Conservation (phyloP, 1,140 invertebrate species). For the Calliphora vicina region DNA sequence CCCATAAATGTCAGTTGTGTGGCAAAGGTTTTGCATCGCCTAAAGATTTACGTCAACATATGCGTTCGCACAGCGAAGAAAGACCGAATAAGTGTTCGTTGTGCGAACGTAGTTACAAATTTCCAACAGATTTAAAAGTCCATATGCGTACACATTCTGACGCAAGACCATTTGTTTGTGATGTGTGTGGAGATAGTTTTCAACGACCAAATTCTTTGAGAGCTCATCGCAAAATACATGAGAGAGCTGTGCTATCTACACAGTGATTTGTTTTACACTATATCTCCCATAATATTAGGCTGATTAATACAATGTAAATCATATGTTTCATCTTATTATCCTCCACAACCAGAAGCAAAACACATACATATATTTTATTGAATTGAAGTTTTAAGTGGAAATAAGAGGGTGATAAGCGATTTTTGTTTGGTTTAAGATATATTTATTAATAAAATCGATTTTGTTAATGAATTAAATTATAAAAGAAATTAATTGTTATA, state of each 20-base stretch:
- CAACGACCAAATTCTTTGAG: conserved; percentile 18
- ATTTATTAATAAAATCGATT: too few species aligned
- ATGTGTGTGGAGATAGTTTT: conserved; percentile 36
- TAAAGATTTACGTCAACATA: conserved; percentile 7
- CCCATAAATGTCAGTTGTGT: conserved; percentile 12
- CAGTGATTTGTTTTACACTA: too few species aligned
- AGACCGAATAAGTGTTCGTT: conserved; percentile 13
- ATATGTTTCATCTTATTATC: too few species aligned
- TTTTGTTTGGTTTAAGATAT: too few species aligned
- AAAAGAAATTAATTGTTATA: too few species aligned
- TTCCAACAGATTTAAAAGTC: neutral
- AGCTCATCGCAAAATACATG: conserved; percentile 32
- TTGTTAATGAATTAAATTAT: too few species aligned
- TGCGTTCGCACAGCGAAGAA: conserved; percentile 30
- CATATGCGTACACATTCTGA: conserved; percentile 25
- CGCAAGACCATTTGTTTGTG: conserved; percentile 29
- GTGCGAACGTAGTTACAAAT: conserved; percentile 9
- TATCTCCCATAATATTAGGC: too few species aligned
- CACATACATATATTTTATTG: too few species aligned
- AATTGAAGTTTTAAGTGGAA: too few species aligned
- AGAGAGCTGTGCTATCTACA: neutral
- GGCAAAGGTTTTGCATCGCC: neutral
- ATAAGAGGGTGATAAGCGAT: too few species aligned
- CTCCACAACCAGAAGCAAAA: too few species aligned
- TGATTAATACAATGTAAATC: too few species aligned